phyloP scores from a whole-genome alignment of 2,888 invertebrate species.

The Coecobrya sp. region DNA sequence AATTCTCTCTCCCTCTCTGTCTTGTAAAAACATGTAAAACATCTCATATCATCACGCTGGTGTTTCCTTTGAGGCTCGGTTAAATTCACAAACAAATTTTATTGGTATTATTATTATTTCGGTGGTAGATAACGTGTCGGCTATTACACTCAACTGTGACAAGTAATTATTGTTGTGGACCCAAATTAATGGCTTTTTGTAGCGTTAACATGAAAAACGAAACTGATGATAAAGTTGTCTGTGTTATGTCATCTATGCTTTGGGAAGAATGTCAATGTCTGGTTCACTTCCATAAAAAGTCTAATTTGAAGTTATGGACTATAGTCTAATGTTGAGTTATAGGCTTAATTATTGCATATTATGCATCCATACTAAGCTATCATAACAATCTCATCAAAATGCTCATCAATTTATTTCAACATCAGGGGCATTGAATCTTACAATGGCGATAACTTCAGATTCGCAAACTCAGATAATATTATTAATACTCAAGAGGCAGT shows the following conservation, averaged over 20 bases:
- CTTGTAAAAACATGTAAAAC: not conserved
- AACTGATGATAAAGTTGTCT: not conserved
- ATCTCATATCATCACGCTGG: not conserved
- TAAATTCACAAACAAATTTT: not conserved
- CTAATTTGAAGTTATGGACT: not conserved
- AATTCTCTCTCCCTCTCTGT: not conserved
- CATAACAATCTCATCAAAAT: not conserved
- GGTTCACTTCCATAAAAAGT: constrained; percentile 1
- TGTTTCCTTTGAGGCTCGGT: not conserved
- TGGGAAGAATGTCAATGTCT: not conserved
- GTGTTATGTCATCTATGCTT: not conserved
- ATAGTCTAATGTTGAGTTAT: not conserved
- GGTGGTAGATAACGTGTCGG: not conserved
- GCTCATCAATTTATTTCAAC: not conserved
- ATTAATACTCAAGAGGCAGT: not conserved
- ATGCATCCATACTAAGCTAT: not conserved
- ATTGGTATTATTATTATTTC: constrained; percentile 18
- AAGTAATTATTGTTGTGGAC: not conserved
- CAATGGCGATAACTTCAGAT: not conserved
- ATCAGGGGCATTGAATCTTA: not conserved
- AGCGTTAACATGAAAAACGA: not conserved
- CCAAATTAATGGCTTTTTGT: not conserved
- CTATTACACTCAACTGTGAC: not conserved
- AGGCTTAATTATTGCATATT: no score
- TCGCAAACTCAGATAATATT: not conserved